Conservation (phyloP, 2,888 invertebrate genomes). For the Sinhomidia bicolor region DNA sequence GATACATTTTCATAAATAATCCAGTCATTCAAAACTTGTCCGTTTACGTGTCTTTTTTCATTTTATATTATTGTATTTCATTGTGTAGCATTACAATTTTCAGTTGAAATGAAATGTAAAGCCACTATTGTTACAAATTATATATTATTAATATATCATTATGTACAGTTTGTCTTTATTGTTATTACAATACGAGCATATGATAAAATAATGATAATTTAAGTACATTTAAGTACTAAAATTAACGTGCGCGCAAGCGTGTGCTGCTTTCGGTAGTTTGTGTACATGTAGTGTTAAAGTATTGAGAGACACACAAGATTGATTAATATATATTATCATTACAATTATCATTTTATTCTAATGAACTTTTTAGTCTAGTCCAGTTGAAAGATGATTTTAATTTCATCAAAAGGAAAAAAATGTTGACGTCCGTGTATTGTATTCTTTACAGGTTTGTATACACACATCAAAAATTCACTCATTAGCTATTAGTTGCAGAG, state of each 20-base stretch:
- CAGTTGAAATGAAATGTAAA: too few species aligned
- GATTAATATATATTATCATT: conserved; percentile 7
- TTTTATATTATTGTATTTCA: too few species aligned
- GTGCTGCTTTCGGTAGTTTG: not conserved
- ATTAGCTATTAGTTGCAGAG: not conserved
- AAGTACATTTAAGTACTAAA: too few species aligned
- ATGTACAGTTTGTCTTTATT: too few species aligned
- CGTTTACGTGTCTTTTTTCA: too few species aligned
- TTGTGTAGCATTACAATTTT: too few species aligned
- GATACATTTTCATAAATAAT: too few species aligned
- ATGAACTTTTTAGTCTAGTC: conserved; percentile 35
- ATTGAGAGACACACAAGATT: conserved; percentile 32
- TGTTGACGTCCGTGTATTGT: not conserved
- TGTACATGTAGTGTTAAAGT: conserved; percentile 8
- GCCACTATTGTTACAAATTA: too few species aligned
- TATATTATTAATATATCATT: too few species aligned
- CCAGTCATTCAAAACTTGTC: too few species aligned
- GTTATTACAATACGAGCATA: too few species aligned
- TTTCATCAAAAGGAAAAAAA: not conserved
- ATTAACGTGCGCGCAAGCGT: not conserved
- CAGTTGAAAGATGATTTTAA: conserved; percentile 3
- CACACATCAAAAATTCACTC: not conserved
- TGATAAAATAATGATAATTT: not conserved
- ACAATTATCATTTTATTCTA: not conserved
- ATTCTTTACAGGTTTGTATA: not conserved